phyloP scores from a whole-genome alignment of 2,113 vertebrate genomes.

The Megaptera novaeangliae region DNA sequence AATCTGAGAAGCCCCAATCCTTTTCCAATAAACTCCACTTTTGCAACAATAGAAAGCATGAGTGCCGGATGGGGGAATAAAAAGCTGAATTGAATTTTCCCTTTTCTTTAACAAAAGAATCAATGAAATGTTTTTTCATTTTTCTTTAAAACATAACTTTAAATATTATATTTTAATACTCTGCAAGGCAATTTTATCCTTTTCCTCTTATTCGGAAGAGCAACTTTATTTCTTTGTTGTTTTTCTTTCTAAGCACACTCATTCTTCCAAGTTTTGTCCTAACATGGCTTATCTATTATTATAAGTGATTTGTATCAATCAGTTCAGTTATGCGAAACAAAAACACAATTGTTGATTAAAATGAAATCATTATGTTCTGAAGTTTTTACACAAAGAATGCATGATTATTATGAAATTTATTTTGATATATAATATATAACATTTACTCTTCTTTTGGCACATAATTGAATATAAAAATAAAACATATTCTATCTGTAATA shows the following conservation, averaged over 20 bases:
- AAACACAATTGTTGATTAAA: background rate
- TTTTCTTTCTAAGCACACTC: background rate
- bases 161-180: background rate
- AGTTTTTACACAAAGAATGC: background rate
- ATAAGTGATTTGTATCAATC: background rate
- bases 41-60: background rate
- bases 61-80: background rate
- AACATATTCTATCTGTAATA: background rate
- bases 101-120: background rate
- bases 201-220: background rate
- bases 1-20: background rate
- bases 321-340: background rate
- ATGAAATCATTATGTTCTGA: background rate
- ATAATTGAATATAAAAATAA: background rate
- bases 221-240: background rate
- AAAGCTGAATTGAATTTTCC: background rate
- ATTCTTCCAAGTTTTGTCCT: background rate
- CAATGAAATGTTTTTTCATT: background rate
- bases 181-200: background rate
- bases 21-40: background rate
- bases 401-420: background rate
- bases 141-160: background rate
- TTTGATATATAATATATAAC: background rate
- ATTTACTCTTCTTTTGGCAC: background rate
- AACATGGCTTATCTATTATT: background rate